Evolutionary conservation across 2,888 invertebrate species (phyloP), one percentile per base, ranked within the genome.

Genomic region (Tyria jacobaeae): DNA sequence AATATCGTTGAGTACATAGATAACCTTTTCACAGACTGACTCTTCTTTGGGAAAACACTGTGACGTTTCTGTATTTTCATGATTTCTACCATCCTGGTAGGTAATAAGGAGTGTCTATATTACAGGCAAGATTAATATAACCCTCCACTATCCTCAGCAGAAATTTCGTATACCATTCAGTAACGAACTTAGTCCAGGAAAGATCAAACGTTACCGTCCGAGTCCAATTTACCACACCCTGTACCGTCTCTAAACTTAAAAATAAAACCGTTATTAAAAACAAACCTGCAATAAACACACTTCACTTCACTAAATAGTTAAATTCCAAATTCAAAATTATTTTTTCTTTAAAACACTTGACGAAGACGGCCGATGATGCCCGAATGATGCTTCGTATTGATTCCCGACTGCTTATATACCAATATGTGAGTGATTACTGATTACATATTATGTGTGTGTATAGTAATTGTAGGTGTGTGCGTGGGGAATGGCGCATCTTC

Each of bases 401-500:
- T 64, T 73, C 64, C 71, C 52, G 31, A 58, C 56, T 56, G 56
- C 64, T 79, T 79, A 70, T 79, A 79, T 79, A 79, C 61, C 63
- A 62, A 68, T 67, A 66, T 58, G 62, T 64, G 60, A 73, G 62
- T 72, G 72, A 77, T 79, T 70, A 77, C 64, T 64, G 66, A 73
- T 73, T 69, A 76, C 71, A 62, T 72, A 44, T 62, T 60, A 61
- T 56, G 62, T 66, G 64, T 48, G 64, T 44, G 34, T 31, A 35
- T 24, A 31, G 17, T 54, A 24, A 62, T 34, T 47, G 41, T 67
- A 62, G 66, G 60, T 67, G 75, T 50, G 75, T 60, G 66, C 41
- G 47, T 61, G 47, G 68, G 58, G 79, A 78, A 66, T 66, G 79
- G 78, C 64, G 72, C 78, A 79, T 79, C 78, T 79, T 64, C 71